These are phyloP conservation scores for Apocheima hispidaria DNA, from an alignment of 2,888 invertebrate species.

Conservation along the genomic window DNA sequence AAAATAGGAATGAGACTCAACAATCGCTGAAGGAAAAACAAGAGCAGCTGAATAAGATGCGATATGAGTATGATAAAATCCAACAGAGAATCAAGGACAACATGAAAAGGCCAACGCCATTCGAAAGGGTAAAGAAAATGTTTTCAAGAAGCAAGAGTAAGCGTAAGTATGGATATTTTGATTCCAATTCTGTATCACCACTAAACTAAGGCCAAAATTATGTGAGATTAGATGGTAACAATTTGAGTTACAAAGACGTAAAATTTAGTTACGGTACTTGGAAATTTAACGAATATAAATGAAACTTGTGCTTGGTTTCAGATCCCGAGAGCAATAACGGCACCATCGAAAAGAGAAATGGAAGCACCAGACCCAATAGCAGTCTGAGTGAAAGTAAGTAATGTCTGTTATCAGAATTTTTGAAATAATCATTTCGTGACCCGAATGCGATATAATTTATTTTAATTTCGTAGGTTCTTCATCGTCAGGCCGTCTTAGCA, in stretches of 20 bases:
- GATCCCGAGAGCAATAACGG: constrained; percentile 72
- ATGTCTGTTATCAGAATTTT: not conserved
- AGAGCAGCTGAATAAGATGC: constrained; percentile 92
- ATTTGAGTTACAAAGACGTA: too few species aligned
- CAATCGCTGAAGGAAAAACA: constrained; percentile 94
- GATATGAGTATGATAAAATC: constrained; percentile 93
- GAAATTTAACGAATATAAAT: not conserved
- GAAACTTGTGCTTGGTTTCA: constrained; percentile 49
- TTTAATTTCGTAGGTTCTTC: constrained; percentile 87
- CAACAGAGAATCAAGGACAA: constrained; percentile 91
- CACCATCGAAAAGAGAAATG: constrained; percentile 78
- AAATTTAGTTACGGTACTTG: too few species aligned
- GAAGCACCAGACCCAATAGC: constrained; percentile 79
- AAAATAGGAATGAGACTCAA: constrained; percentile 94
- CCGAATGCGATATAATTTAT: not conserved
- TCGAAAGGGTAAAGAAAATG: constrained; percentile 91
- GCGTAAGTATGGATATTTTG: constrained; percentile 60
- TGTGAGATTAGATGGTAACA: too few species aligned
- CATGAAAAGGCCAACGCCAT: constrained; percentile 92
- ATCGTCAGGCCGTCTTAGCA: constrained; percentile 93
- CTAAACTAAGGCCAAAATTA: too few species aligned
- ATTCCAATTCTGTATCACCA: too few species aligned
- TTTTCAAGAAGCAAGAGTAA: constrained; percentile 88
- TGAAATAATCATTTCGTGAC: not conserved
- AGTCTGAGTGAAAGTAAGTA: constrained; percentile 81